Percentiles rank a stretch among this genome's conserved stretches.
These are phyloP conservation scores for Panzeria rudis DNA, from an alignment of 2,888 invertebrate species.

Conservation along the genomic window DNA sequence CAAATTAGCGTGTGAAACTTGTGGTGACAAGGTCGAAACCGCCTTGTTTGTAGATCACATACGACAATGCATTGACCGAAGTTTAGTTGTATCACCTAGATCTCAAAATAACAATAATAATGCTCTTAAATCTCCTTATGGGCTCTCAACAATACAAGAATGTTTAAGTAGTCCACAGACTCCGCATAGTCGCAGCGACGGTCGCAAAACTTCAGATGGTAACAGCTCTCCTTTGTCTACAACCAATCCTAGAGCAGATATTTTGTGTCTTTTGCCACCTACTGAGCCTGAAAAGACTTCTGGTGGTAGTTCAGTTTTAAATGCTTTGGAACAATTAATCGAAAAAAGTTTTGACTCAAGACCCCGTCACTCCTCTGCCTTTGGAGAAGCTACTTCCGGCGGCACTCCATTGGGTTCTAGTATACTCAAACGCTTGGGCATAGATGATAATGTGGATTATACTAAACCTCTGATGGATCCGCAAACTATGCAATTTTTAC, in stretches of 20 bases:
- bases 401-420: slow-evolving; percentile 94
- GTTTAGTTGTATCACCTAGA: slow-evolving; percentile 85
- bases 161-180: slow-evolving; percentile 85
- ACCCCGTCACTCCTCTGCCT: slow-evolving; percentile 86
- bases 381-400: slow-evolving; percentile 82
- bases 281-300: slow-evolving; percentile 85
- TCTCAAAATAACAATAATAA: slow-evolving; percentile 86
- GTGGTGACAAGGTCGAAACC: slow-evolving; percentile 97
- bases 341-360: slow-evolving; percentile 98
- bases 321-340: slow-evolving; percentile 97
- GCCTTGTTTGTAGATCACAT: slow-evolving; percentile 97
- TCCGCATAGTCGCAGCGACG: slow-evolving; percentile 85
- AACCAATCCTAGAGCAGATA: slow-evolving; percentile 76
- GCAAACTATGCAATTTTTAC: slow-evolving; percentile 92
- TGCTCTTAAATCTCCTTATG: slow-evolving; percentile 87
- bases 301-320: slow-evolving; percentile 94
- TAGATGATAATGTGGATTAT: slow-evolving; percentile 96
- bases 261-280: slow-evolving; percentile 80
- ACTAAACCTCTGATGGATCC: slow-evolving; percentile 95
- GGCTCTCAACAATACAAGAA: slow-evolving; percentile 67
- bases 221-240: slow-evolving; percentile 83
- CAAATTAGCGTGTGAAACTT: slow-evolving; percentile 97
- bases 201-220: slow-evolving; percentile 85
- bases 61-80: slow-evolving; percentile 93
- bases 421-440: slow-evolving; percentile 94